Evolutionary conservation across 2,888 invertebrate species (phyloP), one percentile per base, ranked within the genome.

Genomic region (Plebejus anna): DNA sequence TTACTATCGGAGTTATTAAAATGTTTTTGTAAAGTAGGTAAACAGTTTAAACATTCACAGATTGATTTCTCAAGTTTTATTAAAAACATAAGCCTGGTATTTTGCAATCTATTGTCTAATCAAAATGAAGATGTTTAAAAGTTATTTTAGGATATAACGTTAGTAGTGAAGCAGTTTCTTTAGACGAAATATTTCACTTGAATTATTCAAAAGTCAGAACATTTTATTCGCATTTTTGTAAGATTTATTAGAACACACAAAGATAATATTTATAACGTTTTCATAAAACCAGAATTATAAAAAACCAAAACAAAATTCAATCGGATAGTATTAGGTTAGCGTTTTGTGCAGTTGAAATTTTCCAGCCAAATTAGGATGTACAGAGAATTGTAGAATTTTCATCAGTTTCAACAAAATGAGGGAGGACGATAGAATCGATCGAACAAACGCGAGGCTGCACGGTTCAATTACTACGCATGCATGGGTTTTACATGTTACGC

Each of bases 401-500:
- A 72, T 22, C 72, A 73, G 28, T 51, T 51, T 32, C 16, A 73
- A 73, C 73, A 55, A 55, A 51, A 73, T 55, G 51, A 73, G 51
- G 55, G 32, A 73, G 51, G 51, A 51, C 55, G 51, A 51, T 22
- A 73, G 51, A 73, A 73, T 73, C 73, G 73, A 73, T 73, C 28
- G 47, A 22, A 32, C 47, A 47, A 51, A 73, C 32, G 28, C 28
- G 32, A 73, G 51, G 11, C 51, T 51, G 55, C 72, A 55, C 32
- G 73, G 51, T 55, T 32, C 73, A 73, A 73, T 73, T 73, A 73
- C 9, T 73, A 55, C 73, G 73, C 73, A 55, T 73, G 73, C 73
- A 51, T 73, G 51, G 51, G 55, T 55, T 73, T 73, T 55, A 73
- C 73, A 73, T 51, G 55, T 73, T 55, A 51, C 73, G 73, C 73